Base-by-base conservation (phyloP, 2,797 vertebrate genomes). In the Galagoides demidoff region DNA sequence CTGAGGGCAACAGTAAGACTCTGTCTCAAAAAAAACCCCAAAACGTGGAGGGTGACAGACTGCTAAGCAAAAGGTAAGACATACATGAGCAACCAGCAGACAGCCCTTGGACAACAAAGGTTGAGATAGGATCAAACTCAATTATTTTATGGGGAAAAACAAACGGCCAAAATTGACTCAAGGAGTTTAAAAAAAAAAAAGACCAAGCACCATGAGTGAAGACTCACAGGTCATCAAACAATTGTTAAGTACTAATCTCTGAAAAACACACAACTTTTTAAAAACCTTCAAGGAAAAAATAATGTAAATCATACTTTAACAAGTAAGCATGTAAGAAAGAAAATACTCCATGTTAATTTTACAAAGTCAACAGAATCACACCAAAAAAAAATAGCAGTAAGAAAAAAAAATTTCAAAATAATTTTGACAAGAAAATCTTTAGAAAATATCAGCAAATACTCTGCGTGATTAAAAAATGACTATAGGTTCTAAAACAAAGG, bases 271-370 rank as follows among this genome's bases (percentile, higher is more conserved):
- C 1, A 14, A 12, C 74, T 74, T 63, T 74, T 76, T 93, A 73
- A 94, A 79, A 81, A 73, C 37, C 17, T 61, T 82, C 9, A 76
- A 68, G 19, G 71, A 87, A 92, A 95, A 70, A 76, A 90, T 45
- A 76, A 85, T 0, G 3, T 29, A 86, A 34, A 45, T 29, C 25
- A 19, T 5, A 63, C 39, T 83, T 83, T 37, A 89, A 63, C 55
- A 29, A 2, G 0, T 61, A 19, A 68, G 37, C 27, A 68, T 2
- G 45, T 34, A 66, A 43, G 70, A 29, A 77, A 85, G 39, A 61
- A 91, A 73, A n/a, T 12, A 37, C 31, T 64, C 19, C 17, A 25
- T 84, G 63, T 43, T 74, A 83, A 84, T 49, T 89, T 84, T 57
- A 29, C 29, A 43, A 89, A 84, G 52, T 66, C 25, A 66, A 23